Evolutionary conservation across 2,888 invertebrate species (phyloP).

Genomic region (Corythucha ciliata): DNA sequence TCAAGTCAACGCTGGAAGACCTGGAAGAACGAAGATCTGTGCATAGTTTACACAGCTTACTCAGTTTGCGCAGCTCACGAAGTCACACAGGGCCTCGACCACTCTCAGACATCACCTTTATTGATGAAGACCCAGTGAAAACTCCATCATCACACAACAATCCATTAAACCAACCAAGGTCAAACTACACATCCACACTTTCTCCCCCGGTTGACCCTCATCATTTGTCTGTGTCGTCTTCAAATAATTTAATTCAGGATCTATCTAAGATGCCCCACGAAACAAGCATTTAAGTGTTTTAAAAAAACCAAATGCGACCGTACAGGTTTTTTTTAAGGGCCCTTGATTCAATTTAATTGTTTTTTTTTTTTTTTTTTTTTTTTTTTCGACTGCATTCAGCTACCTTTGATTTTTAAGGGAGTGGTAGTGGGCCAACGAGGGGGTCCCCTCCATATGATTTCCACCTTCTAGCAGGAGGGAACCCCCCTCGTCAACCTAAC

Average conservation of each 20-base stretch:
- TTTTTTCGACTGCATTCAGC: too few species aligned
- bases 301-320: too few species aligned
- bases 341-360: too few species aligned
- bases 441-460: too few species aligned
- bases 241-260: constrained; percentile 43
- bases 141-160: constrained; percentile 42
- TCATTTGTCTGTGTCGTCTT: constrained; percentile 27
- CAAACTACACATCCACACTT: constrained; percentile 26
- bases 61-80: constrained; percentile 71
- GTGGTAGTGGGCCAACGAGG: too few species aligned
- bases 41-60: constrained; percentile 92
- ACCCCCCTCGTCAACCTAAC: background rate
- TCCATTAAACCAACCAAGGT: constrained; percentile 34
- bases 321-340: too few species aligned
- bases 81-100: constrained; percentile 49
- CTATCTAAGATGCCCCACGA: constrained; percentile 59
- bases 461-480: too few species aligned
- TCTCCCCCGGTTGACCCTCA: constrained; percentile 25
- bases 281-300: constrained; percentile 55
- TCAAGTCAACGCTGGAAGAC: constrained; percentile 99
- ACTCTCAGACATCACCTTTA: constrained; percentile 74
- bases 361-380: too few species aligned
- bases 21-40: constrained; percentile 97
- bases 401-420: background rate
- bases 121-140: constrained; percentile 56